A percentile compares a stretch with the other conserved stretches of the same genome.
phyloP scores from a whole-genome alignment of 1,140 invertebrate species.

The Brachystomella parvula region DNA sequence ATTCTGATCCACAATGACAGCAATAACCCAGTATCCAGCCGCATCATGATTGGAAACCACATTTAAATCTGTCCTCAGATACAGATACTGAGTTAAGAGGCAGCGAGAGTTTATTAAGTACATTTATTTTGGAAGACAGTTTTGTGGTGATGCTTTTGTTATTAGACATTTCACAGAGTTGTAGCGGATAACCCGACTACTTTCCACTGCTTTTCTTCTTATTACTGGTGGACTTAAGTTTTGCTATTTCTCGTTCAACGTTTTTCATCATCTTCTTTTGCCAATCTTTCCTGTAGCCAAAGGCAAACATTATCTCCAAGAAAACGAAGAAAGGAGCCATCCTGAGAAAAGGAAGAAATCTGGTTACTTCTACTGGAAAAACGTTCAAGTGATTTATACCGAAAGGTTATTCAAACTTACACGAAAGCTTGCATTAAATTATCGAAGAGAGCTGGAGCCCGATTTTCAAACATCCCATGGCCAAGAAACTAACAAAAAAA shows the following conservation, averaged over 20 bases:
- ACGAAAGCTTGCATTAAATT: constrained; percentile 35
- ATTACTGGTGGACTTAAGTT: background rate
- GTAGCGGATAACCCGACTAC: too few species aligned
- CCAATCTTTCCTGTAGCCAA: constrained; percentile 37
- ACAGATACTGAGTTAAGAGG: too few species aligned
- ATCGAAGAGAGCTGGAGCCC: constrained; percentile 38
- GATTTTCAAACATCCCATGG: constrained; percentile 38
- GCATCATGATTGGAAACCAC: too few species aligned
- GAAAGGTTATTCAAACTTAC: constrained; percentile 16
- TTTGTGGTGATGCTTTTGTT: too few species aligned
- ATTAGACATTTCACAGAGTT: too few species aligned
- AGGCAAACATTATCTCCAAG: constrained; percentile 35
- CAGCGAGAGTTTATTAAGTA: too few species aligned
- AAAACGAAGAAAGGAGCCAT: constrained; percentile 39
- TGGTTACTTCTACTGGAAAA: background rate
- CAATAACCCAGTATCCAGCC: too few species aligned
- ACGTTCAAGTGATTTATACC: background rate
- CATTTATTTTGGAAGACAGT: too few species aligned
- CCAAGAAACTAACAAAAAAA: constrained; percentile 34
- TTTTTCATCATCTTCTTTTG: constrained; percentile 31
- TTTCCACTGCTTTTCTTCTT: too few species aligned
- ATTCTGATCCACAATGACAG: too few species aligned
- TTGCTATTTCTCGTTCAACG: constrained; percentile 32
- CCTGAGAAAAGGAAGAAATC: constrained; percentile 20
- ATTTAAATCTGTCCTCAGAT: too few species aligned